These are phyloP conservation scores for Drosophila chauvacae DNA, from an alignment of 1,140 invertebrate species.

Conservation along the genomic window DNA sequence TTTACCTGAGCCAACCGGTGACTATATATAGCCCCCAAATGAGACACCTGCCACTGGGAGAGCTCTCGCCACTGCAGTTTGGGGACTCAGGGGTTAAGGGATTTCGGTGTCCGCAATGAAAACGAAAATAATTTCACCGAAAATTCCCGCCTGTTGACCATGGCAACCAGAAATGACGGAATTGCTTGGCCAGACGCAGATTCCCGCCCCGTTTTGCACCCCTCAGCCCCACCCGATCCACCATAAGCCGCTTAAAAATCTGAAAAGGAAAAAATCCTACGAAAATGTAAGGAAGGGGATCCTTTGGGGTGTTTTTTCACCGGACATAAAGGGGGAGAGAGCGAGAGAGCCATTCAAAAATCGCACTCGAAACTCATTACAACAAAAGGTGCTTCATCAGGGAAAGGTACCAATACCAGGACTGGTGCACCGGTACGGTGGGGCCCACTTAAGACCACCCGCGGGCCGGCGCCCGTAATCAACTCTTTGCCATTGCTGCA, in stretches of 20 bases:
- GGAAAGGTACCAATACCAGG: conserved; percentile 18
- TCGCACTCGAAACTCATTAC: conserved; percentile 80
- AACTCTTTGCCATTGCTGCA: conserved; percentile 51
- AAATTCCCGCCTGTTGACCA: conserved; percentile 40
- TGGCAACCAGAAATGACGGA: conserved; percentile 46
- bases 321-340: neutral
- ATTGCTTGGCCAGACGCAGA: conserved; percentile 29
- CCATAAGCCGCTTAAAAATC: conserved; percentile 72
- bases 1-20: conserved; percentile 1
- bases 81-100: conserved; percentile 24
- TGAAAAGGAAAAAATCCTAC: conserved; percentile 29
- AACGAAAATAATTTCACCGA: conserved; percentile 53
- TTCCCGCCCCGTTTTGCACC: conserved; percentile 7
- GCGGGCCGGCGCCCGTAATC: conserved; percentile 64
- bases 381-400: conserved; percentile 81
- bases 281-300: conserved; percentile 1
- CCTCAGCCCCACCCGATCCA: neutral
- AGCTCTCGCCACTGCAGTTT: conserved; percentile 11
- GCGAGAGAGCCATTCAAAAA: conserved; percentile 56
- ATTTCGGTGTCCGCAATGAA: conserved; percentile 45
- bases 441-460: conserved; percentile 71
- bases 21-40: conserved; percentile 1
- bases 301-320: conserved; percentile 2
- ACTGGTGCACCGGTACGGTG: conserved; percentile 14
- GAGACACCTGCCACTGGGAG: conserved; percentile 22